A percentile compares a stretch with the other conserved stretches of the same genome.
Conservation (phyloP, 2,797 vertebrate species). For the Anguilla anguilla region DNA sequence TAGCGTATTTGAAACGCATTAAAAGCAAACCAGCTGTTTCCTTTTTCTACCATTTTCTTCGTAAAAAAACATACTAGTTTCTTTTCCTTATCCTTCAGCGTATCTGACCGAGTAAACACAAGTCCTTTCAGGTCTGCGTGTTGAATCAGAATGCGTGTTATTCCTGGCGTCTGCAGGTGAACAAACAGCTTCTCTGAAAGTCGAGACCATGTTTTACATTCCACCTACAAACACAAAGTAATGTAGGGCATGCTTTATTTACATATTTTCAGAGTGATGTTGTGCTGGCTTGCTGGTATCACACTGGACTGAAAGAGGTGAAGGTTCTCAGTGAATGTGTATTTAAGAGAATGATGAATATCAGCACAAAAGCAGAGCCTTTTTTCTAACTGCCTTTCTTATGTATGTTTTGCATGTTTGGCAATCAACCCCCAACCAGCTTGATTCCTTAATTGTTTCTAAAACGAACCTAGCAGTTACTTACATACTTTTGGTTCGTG, state of each 20-base stretch:
- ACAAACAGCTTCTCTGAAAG: not conserved
- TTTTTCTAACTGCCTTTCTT: slow-evolving; percentile 9
- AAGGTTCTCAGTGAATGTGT: not conserved
- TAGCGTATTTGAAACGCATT: not conserved
- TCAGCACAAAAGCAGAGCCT: not conserved
- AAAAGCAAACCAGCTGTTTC: not conserved
- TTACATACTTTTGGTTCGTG: not conserved
- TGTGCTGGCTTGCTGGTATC: not conserved
- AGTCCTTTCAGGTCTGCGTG: not conserved
- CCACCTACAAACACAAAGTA: not conserved
- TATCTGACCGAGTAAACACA: not conserved
- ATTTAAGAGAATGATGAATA: not conserved
- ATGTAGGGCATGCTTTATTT: not conserved
- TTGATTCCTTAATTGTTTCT: not conserved
- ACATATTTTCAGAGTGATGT: not conserved
- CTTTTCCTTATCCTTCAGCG: not conserved
- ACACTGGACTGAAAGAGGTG: not conserved
- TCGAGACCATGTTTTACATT: not conserved
- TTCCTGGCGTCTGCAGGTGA: not conserved
- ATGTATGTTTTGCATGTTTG: not conserved
- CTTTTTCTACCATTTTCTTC: not conserved
- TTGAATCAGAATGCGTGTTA: not conserved
- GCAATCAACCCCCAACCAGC: slow-evolving; percentile 14
- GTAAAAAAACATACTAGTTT: not conserved
- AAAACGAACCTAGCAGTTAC: not conserved